phyloP scores from a whole-genome alignment of 2,797 vertebrate species.

The Crypturellus tataupa region DNA sequence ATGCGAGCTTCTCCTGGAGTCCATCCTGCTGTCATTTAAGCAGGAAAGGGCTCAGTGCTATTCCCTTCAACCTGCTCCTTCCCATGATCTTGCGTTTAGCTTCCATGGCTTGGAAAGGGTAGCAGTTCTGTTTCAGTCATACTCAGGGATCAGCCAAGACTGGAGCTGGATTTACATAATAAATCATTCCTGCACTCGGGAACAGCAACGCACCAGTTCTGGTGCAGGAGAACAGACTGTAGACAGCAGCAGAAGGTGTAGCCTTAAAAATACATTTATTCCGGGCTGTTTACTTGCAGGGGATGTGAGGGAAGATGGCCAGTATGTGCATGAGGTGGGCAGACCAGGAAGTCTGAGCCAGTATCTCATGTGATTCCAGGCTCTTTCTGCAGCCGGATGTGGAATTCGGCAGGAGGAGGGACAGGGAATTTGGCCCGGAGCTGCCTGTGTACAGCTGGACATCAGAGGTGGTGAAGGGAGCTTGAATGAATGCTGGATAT shows the following conservation, averaged over 20 bases:
- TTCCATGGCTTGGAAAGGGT: background rate
- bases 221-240: background rate
- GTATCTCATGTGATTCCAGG: background rate
- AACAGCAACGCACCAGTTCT: fast-evolving
- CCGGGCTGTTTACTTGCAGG: background rate
- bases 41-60: background rate
- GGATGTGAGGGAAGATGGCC: background rate
- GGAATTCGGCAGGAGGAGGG: too few species aligned
- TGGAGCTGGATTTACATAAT: background rate
- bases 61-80: background rate
- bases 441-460: background rate
- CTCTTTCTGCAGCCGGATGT: background rate
- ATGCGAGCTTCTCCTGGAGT: background rate
- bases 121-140: background rate
- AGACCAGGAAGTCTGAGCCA: background rate
- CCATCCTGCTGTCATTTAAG: background rate
- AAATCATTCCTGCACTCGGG: background rate
- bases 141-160: fast-evolving
- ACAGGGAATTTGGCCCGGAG: too few species aligned
- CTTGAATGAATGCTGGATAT: background rate
- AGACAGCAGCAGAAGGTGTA: background rate
- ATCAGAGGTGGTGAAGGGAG: background rate
- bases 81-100: background rate
- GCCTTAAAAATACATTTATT: background rate
- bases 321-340: background rate